Evolutionary conservation across 35 echinoderm and acorn worm species (phyloP).

Genomic region (Hemicentrotus pulcherrimus): DNA sequence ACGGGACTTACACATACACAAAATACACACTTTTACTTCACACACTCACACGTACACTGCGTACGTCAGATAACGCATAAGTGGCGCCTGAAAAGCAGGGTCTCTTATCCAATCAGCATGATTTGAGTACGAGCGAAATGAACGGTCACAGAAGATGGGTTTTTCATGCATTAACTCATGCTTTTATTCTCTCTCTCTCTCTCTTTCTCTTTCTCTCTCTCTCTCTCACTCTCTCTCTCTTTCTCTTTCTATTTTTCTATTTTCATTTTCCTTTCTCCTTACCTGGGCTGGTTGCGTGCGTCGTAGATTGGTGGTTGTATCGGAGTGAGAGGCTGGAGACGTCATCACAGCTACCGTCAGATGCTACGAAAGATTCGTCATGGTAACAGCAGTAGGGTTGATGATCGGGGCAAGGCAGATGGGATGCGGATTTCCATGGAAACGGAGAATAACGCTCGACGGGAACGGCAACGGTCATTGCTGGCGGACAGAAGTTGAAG

Average conservation of each 20-base stretch:
- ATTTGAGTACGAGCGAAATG: constrained; percentile 18
- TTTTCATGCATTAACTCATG: constrained; percentile 12
- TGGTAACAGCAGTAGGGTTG: constrained; percentile 52
- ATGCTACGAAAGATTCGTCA: constrained; percentile 45
- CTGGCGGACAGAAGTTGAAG: constrained; percentile 20
- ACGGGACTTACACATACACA: not conserved
- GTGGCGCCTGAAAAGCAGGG: not conserved
- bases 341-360: constrained; percentile 46
- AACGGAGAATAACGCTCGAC: constrained; percentile 51
- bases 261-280: not conserved
- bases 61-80: not conserved
- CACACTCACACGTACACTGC: not conserved
- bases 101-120: constrained; percentile 10
- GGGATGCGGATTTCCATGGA: constrained; percentile 48
- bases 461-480: constrained; percentile 51
- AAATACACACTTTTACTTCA: not conserved
- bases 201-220: not conserved
- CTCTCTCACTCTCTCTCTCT: not conserved
- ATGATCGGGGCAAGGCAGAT: constrained; percentile 40
- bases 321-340: not conserved
- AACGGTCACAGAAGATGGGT: not conserved
- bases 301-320: constrained; percentile 18
- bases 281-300: constrained; percentile 28
- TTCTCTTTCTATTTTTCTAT: not conserved
- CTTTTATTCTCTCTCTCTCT: not conserved